A percentile compares a stretch with the other conserved stretches of the same genome.
These are phyloP conservation scores for Platygyra sinensis DNA, from an alignment of 64 coral and sea anemone genomes.

Conservation along the genomic window DNA sequence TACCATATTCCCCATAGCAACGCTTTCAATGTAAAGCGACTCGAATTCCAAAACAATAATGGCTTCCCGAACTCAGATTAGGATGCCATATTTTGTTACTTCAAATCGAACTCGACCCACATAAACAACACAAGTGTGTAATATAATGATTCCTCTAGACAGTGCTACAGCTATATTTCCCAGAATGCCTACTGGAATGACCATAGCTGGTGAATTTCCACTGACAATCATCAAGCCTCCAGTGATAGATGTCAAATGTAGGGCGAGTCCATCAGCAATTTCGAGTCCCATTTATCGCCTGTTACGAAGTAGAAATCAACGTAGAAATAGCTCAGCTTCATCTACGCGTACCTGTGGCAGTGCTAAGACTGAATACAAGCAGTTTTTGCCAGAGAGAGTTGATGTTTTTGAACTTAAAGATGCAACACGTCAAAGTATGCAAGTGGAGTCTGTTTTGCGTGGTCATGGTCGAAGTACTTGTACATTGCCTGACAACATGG, in stretches of 20 bases:
- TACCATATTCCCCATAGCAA: slow-evolving; percentile 31
- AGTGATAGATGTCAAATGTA: slow-evolving; percentile 41
- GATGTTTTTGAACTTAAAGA: slow-evolving; percentile 18
- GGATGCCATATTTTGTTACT: not conserved
- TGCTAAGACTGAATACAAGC: not conserved
- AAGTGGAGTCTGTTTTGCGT: not conserved
- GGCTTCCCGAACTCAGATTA: not conserved
- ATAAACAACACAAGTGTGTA: not conserved
- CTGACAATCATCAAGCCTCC: slow-evolving; percentile 75
- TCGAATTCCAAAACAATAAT: slow-evolving; percentile 17
- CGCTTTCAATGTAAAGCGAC: not conserved
- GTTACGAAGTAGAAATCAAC: slow-evolving; percentile 64
- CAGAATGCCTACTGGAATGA: slow-evolving; percentile 24
- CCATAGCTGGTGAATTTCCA: slow-evolving; percentile 26
- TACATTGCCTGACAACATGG: not conserved
- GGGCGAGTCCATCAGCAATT: slow-evolving; percentile 1
- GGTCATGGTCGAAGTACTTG: not conserved
- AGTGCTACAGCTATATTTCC: slow-evolving; percentile 57
- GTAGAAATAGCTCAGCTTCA: slow-evolving; percentile 55
- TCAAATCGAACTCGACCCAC: not conserved
- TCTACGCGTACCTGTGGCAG: slow-evolving; percentile 23
- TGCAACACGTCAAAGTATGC: not conserved
- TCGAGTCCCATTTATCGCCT: slow-evolving; percentile 49
- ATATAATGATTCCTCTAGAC: slow-evolving; percentile 77
- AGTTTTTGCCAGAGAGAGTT: slow-evolving; percentile 14